Percentiles rank a stretch among this genome's conserved stretches.
Evolutionary conservation across 1,140 invertebrate genomes (phyloP).

Genomic region (Agrilus planipennis): DNA sequence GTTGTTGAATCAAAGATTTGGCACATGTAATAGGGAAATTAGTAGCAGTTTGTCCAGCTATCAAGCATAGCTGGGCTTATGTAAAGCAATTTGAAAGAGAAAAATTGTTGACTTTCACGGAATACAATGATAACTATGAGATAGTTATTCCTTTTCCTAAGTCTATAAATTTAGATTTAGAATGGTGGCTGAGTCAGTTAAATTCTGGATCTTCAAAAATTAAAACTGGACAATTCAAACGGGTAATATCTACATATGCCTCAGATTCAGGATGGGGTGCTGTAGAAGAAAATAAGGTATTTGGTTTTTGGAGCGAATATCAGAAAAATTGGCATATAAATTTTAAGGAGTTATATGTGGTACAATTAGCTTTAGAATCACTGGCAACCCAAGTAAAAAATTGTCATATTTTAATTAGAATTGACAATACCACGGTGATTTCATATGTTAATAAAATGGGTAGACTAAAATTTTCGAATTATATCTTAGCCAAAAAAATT

Average conservation of each 20-base stretch:
- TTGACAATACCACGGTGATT: constrained; percentile 31
- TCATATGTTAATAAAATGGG: constrained; percentile 20
- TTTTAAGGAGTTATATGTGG: constrained; percentile 20
- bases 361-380: constrained; percentile 17
- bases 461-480: too few species aligned
- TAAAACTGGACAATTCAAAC: too few species aligned
- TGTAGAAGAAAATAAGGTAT: constrained; percentile 12
- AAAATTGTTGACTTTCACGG: constrained; percentile 9
- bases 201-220: constrained; percentile 7
- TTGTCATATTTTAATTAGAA: constrained; percentile 9
- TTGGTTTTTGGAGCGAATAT: constrained; percentile 19
- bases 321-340: constrained; percentile 21
- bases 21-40: neutral
- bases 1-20: neutral
- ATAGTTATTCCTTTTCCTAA: neutral
- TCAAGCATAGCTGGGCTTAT: constrained; percentile 19
- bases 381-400: constrained; percentile 11
- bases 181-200: constrained; percentile 23
- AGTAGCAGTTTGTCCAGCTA: constrained; percentile 3
- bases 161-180: constrained; percentile 10
- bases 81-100: constrained; percentile 19
- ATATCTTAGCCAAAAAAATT: constrained; percentile 14
- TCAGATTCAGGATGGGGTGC: constrained; percentile 25
- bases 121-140: constrained; percentile 5
- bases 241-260: constrained; percentile 23